phyloP scores from a whole-genome alignment of 2,888 invertebrate genomes.

The Pemphredon lugubris region DNA sequence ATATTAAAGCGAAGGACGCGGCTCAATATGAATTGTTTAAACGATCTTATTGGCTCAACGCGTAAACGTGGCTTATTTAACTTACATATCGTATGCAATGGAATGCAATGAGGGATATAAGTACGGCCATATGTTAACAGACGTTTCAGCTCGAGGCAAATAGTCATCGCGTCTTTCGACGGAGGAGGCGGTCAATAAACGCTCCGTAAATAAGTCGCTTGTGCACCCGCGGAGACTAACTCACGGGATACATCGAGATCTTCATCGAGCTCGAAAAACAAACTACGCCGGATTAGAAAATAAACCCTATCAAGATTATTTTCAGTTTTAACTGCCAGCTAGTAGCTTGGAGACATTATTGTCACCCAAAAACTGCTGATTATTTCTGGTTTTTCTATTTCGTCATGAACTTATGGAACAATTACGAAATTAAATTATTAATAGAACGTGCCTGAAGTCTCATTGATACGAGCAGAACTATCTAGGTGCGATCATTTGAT shows the following conservation, averaged over 20 bases:
- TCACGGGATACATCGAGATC: background rate
- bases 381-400: background rate
- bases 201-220: constrained; percentile 58
- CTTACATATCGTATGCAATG: constrained; percentile 1
- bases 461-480: background rate
- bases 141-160: constrained; percentile 22
- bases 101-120: constrained; percentile 15
- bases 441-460: too few species aligned
- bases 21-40: background rate
- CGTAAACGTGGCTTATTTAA: constrained; percentile 9
- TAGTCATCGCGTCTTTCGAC: constrained; percentile 12
- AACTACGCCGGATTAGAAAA: constrained; percentile 4
- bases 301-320: constrained; percentile 7
- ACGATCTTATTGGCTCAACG: background rate
- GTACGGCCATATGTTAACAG: constrained; percentile 18
- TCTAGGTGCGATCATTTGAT: constrained; percentile 9
- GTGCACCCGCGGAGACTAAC: constrained; percentile 22
- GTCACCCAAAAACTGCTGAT: too few species aligned
- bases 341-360: too few species aligned
- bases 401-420: too few species aligned
- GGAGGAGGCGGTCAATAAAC: constrained; percentile 63
- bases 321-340: background rate
- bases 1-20: background rate
- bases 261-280: constrained; percentile 26
- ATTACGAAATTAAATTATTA: too few species aligned